Conservation (phyloP, 2,113 vertebrate genomes). For the Haplochromis burtoni region DNA sequence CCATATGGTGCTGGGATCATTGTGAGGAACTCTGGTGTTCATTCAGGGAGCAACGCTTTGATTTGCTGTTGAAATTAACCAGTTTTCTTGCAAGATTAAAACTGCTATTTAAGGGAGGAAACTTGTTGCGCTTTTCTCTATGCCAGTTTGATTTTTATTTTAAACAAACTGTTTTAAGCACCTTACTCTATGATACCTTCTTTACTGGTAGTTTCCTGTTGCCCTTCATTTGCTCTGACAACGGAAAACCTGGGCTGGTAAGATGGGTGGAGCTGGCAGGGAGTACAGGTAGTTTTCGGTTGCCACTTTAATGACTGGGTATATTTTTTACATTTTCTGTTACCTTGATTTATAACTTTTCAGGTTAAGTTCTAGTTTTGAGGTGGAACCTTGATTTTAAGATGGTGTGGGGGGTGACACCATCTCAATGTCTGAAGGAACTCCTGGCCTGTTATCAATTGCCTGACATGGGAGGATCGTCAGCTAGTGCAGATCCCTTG, state of each 20-base stretch:
- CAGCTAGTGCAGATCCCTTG: not conserved
- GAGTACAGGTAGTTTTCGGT: not conserved
- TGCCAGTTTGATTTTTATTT: not conserved
- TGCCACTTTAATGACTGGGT: not conserved
- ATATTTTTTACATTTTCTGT: not conserved
- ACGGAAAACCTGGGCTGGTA: not conserved
- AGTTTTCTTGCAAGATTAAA: not conserved
- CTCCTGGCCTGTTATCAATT: not conserved
- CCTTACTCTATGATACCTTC: not conserved
- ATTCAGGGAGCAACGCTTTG: not conserved
- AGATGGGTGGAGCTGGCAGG: not conserved
- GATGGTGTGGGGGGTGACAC: not conserved
- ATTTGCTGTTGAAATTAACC: not conserved
- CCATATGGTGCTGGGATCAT: not conserved
- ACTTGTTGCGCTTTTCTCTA: not conserved
- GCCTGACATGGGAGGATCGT: not conserved
- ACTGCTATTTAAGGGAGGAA: not conserved
- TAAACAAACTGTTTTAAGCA: not conserved
- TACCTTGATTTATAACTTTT: not conserved
- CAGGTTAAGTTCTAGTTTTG: not conserved
- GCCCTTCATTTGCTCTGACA: not conserved
- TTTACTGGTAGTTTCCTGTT: not conserved
- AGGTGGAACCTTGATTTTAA: not conserved
- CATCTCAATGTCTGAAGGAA: not conserved
- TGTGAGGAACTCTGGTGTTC: not conserved